Conservation (phyloP, 1,140 invertebrate genomes). For the Aphidius gifuensis region DNA sequence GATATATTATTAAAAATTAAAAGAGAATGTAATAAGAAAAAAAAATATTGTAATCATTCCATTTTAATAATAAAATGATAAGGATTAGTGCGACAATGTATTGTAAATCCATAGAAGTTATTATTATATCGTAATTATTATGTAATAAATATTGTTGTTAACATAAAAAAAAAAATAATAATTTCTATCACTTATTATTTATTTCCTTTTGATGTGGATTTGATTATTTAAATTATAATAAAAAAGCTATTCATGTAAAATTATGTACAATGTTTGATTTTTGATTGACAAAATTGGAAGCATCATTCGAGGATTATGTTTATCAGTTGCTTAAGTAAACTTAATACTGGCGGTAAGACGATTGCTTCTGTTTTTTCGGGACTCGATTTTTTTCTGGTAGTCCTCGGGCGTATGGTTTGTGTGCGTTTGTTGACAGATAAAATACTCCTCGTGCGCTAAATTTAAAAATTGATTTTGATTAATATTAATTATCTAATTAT, state of each 20-base stretch:
- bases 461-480: slow-evolving; percentile 10
- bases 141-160: slow-evolving; percentile 59
- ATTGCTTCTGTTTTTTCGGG: slow-evolving; percentile 52
- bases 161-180: slow-evolving; percentile 32
- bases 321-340: slow-evolving; percentile 51
- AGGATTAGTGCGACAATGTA: slow-evolving; percentile 52
- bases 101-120: slow-evolving; percentile 56
- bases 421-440: slow-evolving; percentile 82
- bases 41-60: slow-evolving; percentile 52
- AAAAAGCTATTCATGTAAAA: no score
- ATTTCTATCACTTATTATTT: no score
- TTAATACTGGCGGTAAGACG: slow-evolving; percentile 55
- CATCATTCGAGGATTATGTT: slow-evolving; percentile 53
- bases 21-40: slow-evolving; percentile 41
- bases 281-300: neutral
- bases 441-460: slow-evolving; percentile 75
- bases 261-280: neutral
- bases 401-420: slow-evolving; percentile 78
- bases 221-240: no score
- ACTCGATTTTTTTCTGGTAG: slow-evolving; percentile 64
- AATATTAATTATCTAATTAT: neutral
- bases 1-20: slow-evolving; percentile 18
- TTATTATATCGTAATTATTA: slow-evolving; percentile 57
- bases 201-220: no score
- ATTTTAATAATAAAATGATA: slow-evolving; percentile 50